These are phyloP conservation scores for Nipponacmea schrenckii DNA, from an alignment of 2,888 invertebrate species.

Conservation along the genomic window DNA sequence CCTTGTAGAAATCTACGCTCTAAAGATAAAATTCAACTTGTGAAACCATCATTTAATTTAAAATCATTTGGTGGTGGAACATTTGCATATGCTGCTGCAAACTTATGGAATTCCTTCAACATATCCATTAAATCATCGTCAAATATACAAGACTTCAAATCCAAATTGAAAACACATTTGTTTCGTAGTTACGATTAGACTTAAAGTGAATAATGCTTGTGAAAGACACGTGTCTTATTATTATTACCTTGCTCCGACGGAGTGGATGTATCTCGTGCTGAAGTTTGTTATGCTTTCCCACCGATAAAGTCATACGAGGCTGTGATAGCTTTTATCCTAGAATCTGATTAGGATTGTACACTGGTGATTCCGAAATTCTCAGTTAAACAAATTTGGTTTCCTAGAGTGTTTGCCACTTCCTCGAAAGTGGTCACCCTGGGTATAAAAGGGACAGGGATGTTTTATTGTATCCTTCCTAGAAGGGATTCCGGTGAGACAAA, in stretches of 20 bases:
- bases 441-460: neutral
- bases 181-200: too few species aligned
- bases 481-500: neutral
- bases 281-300: neutral
- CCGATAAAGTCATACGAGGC: neutral
- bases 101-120: too few species aligned
- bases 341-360: neutral
- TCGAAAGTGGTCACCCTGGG: neutral
- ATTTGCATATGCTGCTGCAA: too few species aligned
- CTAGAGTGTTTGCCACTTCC: neutral
- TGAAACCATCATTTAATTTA: too few species aligned
- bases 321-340: neutral
- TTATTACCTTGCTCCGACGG: neutral
- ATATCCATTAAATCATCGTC: too few species aligned
- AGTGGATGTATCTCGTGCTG: neutral
- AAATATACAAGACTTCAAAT: too few species aligned
- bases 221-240: too few species aligned
- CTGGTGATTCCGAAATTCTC: neutral
- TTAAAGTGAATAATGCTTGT: too few species aligned
- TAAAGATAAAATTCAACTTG: too few species aligned
- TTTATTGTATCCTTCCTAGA: neutral
- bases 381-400: neutral
- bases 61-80: too few species aligned
- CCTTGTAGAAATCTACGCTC: too few species aligned
- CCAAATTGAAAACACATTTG: too few species aligned